Evolutionary conservation across 2,797 vertebrate genomes (phyloP).

Genomic region (Ctenopoma multispine): DNA sequence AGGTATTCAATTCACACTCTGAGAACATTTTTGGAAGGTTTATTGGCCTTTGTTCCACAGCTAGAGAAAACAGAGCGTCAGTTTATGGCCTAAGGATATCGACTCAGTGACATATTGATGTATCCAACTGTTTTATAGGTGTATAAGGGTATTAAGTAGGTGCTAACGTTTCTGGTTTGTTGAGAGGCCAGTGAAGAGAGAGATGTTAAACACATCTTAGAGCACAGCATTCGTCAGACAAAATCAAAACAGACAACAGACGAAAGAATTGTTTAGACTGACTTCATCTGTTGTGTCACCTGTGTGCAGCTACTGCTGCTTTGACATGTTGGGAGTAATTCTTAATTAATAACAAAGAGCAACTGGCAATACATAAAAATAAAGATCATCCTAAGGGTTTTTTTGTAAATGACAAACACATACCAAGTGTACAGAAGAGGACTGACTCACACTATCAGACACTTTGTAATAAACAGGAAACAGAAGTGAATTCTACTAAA

Average conservation of each 20-base stretch:
- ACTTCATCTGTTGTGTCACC: slow-evolving; percentile 19
- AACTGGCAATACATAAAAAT: not conserved
- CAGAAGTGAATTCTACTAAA: slow-evolving; percentile 33
- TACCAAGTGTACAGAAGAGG: slow-evolving; percentile 22
- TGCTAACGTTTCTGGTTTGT: slow-evolving; percentile 25
- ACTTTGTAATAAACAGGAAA: slow-evolving; percentile 46
- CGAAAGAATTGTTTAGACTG: slow-evolving; percentile 1
- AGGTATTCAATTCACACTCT: slow-evolving; percentile 59
- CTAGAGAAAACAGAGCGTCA: slow-evolving; percentile 54
- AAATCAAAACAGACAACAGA: slow-evolving; percentile 24
- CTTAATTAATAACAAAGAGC: not conserved
- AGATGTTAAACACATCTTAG: slow-evolving; percentile 27
- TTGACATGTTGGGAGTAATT: not conserved
- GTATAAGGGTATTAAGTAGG: slow-evolving; percentile 58
- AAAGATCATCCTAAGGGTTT: not conserved
- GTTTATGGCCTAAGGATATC: slow-evolving; percentile 47
- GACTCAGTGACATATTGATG: slow-evolving; percentile 56
- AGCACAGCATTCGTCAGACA: not conserved
- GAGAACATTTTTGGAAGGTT: slow-evolving; percentile 9
- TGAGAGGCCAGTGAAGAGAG: slow-evolving; percentile 5
- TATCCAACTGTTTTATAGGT: slow-evolving; percentile 42
- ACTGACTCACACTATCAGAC: slow-evolving; percentile 35
- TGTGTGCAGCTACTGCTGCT: too few species aligned
- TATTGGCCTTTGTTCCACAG: slow-evolving; percentile 49
- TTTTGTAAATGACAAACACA: slow-evolving; percentile 7